A percentile compares a stretch with the other conserved stretches of the same genome.
These are phyloP conservation scores for Danaus chrysippus DNA, from an alignment of 2,888 invertebrate species.

Conservation along the genomic window DNA sequence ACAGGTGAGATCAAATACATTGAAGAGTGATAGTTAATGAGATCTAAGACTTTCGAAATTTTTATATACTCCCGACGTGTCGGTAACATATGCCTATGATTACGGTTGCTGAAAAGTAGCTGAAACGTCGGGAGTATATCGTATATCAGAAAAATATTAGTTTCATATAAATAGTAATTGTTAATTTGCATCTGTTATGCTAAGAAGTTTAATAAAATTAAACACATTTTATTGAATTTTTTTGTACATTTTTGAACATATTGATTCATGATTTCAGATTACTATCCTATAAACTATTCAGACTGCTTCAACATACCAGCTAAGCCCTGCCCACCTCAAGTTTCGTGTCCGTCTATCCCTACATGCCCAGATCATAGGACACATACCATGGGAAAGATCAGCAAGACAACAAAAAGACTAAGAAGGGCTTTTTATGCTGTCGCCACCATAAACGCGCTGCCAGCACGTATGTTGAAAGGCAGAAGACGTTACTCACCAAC, in stretches of 20 bases:
- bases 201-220: no score
- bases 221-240: not conserved
- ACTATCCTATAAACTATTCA: conserved; percentile 43
- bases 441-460: conserved; percentile 29
- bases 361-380: conserved; percentile 36
- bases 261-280: conserved; percentile 41
- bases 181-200: no score
- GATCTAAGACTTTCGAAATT: not conserved
- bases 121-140: no score
- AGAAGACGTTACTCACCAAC: conserved; percentile 40
- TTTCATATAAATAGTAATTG: no score
- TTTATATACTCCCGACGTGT: no score
- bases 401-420: conserved; percentile 34
- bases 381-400: conserved; percentile 40
- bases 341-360: conserved; percentile 37
- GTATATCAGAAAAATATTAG: no score
- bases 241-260: not conserved
- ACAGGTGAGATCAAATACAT: conserved; percentile 36
- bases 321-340: conserved; percentile 33
- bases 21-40: not conserved
- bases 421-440: conserved; percentile 32
- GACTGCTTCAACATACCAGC: conserved; percentile 41
- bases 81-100: no score
- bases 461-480: conserved; percentile 39
- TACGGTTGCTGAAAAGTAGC: no score